Conservation (phyloP, 2,888 invertebrate genomes). For the Caenorhabditis angaria region DNA sequence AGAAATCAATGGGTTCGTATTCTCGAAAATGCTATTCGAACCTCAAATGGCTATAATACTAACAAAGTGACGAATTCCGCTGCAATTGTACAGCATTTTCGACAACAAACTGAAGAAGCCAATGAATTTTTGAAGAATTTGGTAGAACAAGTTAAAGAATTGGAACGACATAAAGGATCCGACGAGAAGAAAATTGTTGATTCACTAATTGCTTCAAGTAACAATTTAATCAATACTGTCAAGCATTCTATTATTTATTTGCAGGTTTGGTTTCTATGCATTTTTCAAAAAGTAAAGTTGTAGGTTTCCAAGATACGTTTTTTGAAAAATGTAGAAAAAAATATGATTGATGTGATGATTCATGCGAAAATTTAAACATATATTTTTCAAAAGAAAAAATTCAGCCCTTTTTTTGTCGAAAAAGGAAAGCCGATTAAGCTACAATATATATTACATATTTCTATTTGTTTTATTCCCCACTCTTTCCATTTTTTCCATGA, state of each 20-base stretch:
- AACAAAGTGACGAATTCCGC: neutral
- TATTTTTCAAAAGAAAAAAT: no score
- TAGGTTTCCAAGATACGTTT: neutral
- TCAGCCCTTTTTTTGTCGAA: no score
- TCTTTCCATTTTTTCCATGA: neutral
- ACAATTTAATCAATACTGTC: slow-evolving; percentile 89
- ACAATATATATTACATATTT: no score
- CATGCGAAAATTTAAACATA: no score
- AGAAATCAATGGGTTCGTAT: slow-evolving; percentile 95
- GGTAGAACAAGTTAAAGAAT: slow-evolving; percentile 47
- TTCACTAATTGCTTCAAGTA: slow-evolving; percentile 44
- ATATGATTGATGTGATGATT: no score
- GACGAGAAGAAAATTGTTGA: slow-evolving; percentile 46
- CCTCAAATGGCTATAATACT: slow-evolving; percentile 29
- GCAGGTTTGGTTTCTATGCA: slow-evolving; percentile 38
- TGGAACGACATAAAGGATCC: slow-evolving; percentile 33
- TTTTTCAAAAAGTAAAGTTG: neutral
- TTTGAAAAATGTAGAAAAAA: no score
- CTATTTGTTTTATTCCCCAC: slow-evolving; percentile 1
- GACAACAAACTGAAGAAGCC: slow-evolving; percentile 35
- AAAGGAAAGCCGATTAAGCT: neutral
- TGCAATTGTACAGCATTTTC: slow-evolving; percentile 28
- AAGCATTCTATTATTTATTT: slow-evolving; percentile 92
- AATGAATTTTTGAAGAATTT: slow-evolving; percentile 37
- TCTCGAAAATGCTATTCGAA: slow-evolving; percentile 87